Percentiles rank a stretch among this genome's conserved stretches.
Evolutionary conservation across 2,888 invertebrate genomes (phyloP).

Genomic region (Lordiphosa fenestrarum): DNA sequence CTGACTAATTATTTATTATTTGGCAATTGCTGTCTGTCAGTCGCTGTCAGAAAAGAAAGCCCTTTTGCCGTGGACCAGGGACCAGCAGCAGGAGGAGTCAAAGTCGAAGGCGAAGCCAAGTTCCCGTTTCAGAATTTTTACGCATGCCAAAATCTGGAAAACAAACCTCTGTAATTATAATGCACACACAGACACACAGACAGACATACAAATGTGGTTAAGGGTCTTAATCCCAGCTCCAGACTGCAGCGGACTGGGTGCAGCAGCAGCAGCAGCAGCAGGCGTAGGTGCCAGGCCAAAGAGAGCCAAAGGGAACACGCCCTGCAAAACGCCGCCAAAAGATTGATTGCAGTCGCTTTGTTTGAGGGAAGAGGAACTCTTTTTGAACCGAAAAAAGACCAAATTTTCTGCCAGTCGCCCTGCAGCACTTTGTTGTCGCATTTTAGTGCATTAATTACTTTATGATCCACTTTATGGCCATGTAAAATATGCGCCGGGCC

Average conservation of each 20-base stretch:
- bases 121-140: constrained; percentile 72
- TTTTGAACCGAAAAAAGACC: neutral
- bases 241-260: constrained; percentile 26
- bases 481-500: constrained; percentile 54
- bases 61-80: constrained; percentile 10
- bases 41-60: constrained; percentile 55
- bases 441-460: constrained; percentile 79
- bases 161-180: constrained; percentile 56
- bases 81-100: no score
- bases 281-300: constrained; percentile 77
- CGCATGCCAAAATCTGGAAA: constrained; percentile 55
- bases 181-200: neutral
- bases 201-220: constrained; percentile 41
- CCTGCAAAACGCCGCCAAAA: constrained; percentile 58
- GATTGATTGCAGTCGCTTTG: constrained; percentile 64
- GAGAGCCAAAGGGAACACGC: constrained; percentile 65
- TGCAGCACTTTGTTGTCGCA: constrained; percentile 75
- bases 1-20: constrained; percentile 77
- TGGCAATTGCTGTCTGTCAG: constrained; percentile 78
- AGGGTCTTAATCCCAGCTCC: constrained; percentile 64
- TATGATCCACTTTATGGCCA: constrained; percentile 72
- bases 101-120: constrained; percentile 20
- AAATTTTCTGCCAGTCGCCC: constrained; percentile 44
- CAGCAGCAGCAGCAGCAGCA: constrained; percentile 13
- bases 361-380: constrained; percentile 14